Conservation (phyloP, 2,888 invertebrate genomes). For the Thecocarcelia acutangulata region DNA sequence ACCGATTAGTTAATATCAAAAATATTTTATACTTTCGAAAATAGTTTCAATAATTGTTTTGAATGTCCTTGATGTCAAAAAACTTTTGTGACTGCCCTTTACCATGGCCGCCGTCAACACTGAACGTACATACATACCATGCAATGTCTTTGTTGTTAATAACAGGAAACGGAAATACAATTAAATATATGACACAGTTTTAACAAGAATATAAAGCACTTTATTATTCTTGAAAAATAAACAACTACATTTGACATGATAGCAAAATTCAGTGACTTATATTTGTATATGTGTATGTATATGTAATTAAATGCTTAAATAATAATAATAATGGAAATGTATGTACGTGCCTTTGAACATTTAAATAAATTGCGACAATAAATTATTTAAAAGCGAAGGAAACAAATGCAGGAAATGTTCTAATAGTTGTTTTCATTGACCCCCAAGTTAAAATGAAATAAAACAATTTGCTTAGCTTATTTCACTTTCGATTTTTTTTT, state of each 20-base stretch:
- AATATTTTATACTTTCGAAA: no score
- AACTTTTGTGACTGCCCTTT: no score
- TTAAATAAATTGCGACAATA: background rate
- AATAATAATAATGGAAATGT: background rate
- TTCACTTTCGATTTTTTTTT: background rate
- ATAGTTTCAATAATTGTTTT: no score
- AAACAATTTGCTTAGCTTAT: background rate
- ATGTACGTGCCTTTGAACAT: background rate
- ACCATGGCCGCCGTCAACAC: background rate
- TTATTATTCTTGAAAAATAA: slow-evolving; percentile 23
- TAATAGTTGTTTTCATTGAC: background rate
- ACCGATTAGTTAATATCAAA: no score
- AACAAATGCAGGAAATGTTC: background rate
- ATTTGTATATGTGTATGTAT: no score
- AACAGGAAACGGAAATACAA: slow-evolving; percentile 51
- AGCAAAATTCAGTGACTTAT: slow-evolving; percentile 28
- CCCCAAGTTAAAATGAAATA: background rate
- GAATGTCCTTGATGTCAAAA: no score
- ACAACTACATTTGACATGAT: slow-evolving; percentile 26
- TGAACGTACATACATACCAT: background rate
- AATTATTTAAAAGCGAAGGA: background rate
- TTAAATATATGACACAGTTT: slow-evolving; percentile 35
- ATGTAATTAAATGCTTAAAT: background rate
- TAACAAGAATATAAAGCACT: slow-evolving; percentile 12
- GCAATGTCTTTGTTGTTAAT: slow-evolving; percentile 31